phyloP scores from a whole-genome alignment of 1,140 invertebrate species.

The Drosophila paulistorum region DNA sequence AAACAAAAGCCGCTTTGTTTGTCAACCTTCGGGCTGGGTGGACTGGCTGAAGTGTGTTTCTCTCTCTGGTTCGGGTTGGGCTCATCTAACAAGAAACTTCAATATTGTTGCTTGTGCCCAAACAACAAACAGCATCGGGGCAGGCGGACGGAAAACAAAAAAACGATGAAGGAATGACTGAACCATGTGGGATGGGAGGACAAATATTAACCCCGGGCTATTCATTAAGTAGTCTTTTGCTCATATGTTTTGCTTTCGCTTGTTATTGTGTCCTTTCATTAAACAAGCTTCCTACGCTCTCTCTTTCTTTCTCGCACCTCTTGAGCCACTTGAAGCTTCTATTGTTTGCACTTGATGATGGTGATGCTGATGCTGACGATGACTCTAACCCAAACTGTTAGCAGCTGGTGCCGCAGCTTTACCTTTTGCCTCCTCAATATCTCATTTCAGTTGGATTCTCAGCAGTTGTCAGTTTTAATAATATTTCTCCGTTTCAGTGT shows the following conservation, averaged over 20 bases:
- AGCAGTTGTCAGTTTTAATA: constrained; percentile 60
- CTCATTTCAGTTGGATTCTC: constrained; percentile 52
- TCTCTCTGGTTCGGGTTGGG: constrained; percentile 32
- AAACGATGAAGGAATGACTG: constrained; percentile 3
- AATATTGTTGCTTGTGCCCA: constrained; percentile 72
- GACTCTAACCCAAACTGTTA: neutral
- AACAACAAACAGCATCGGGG: constrained; percentile 52
- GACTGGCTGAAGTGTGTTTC: neutral
- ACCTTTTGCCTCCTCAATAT: constrained; percentile 31
- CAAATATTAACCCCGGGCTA: constrained; percentile 77
- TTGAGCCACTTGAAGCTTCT: constrained; percentile 42
- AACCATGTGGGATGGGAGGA: neutral
- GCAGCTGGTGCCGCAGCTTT: constrained; percentile 11
- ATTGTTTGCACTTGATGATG: constrained; percentile 67
- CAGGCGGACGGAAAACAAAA: neutral
- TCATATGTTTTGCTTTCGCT: constrained; percentile 75
- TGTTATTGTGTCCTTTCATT: constrained; percentile 59
- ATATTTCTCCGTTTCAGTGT: constrained; percentile 7
- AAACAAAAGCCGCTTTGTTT: constrained; percentile 73
- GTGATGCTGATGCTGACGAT: no score
- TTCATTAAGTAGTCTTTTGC: constrained; percentile 80
- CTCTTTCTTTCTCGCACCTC: constrained; percentile 9
- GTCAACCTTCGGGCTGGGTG: constrained; percentile 57
- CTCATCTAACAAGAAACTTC: constrained; percentile 71
- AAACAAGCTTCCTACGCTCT: constrained; percentile 37